These are phyloP conservation scores for Aspidiotus destructor DNA, from an alignment of 2,888 invertebrate genomes.

Conservation along the genomic window DNA sequence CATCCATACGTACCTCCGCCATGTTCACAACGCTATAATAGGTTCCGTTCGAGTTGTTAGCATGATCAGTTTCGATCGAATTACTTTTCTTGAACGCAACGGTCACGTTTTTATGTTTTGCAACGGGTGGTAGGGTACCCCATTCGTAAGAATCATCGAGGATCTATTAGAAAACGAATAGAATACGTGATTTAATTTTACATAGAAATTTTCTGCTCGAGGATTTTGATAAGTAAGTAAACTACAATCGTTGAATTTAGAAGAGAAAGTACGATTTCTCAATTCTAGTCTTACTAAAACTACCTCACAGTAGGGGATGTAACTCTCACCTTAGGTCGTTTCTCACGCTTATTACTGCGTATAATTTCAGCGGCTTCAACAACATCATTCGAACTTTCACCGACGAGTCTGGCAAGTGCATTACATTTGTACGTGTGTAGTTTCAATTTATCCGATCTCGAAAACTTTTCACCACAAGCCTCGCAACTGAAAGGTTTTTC, in stretches of 20 bases:
- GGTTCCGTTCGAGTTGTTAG: constrained; percentile 13
- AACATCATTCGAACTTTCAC: background rate
- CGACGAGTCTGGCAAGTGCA: background rate
- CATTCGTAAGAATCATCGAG: constrained; percentile 15
- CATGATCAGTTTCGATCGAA: background rate
- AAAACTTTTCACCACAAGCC: constrained; percentile 11
- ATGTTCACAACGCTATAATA: constrained; percentile 26
- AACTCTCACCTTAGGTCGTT: constrained; percentile 14
- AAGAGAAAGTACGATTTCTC: no score
- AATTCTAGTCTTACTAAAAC: no score
- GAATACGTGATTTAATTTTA: background rate
- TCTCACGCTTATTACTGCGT: constrained; percentile 19
- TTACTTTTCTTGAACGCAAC: constrained; percentile 16
- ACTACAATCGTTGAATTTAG: no score
- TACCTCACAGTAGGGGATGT: background rate
- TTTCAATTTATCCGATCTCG: constrained; percentile 18
- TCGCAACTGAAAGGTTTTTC: constrained; percentile 15
- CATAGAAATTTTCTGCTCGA: no score
- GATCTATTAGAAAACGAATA: background rate
- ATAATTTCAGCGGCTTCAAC: background rate
- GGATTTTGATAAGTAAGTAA: no score
- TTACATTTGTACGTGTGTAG: constrained; percentile 18
- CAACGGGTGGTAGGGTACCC: constrained; percentile 7
- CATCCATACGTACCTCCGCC: constrained; percentile 26
- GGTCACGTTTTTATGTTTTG: constrained; percentile 17